Conservation (phyloP, 2,888 invertebrate species). For the Euplagia quadripunctaria region DNA sequence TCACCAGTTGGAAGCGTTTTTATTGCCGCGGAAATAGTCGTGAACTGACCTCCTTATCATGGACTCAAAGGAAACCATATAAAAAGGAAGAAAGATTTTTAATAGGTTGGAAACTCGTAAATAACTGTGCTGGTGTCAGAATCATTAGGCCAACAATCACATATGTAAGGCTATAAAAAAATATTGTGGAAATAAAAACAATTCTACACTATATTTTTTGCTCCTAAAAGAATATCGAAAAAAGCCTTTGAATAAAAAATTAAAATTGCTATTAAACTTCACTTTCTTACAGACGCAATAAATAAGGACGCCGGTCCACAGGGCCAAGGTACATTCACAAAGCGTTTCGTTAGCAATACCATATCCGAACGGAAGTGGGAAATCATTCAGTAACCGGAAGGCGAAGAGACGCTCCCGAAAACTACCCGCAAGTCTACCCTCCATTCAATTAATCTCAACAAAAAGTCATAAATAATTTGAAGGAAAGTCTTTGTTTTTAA, state of each 20-base stretch:
- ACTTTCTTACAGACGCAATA: conserved; percentile 64
- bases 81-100: too few species aligned
- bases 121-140: too few species aligned
- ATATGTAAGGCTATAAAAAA: neutral
- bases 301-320: conserved; percentile 62
- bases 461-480: conserved; percentile 77
- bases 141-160: neutral
- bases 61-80: too few species aligned
- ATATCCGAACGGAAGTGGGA: conserved; percentile 74
- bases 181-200: neutral
- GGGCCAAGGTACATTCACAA: conserved; percentile 59
- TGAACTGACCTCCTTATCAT: neutral
- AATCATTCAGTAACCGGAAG: conserved; percentile 80
- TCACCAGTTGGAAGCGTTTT: neutral
- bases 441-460: conserved; percentile 76
- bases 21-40: neutral
- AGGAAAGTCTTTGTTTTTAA: conserved; percentile 73
- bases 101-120: too few species aligned
- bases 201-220: neutral
- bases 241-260: too few species aligned
- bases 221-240: neutral
- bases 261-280: conserved; percentile 19
- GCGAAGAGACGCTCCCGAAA: conserved; percentile 71
- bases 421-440: conserved; percentile 67
- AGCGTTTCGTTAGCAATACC: conserved; percentile 69